A percentile compares a stretch with the other conserved stretches of the same genome.
Evolutionary conservation across 2,888 invertebrate species (phyloP).

Genomic region (Torymus texanus): DNA sequence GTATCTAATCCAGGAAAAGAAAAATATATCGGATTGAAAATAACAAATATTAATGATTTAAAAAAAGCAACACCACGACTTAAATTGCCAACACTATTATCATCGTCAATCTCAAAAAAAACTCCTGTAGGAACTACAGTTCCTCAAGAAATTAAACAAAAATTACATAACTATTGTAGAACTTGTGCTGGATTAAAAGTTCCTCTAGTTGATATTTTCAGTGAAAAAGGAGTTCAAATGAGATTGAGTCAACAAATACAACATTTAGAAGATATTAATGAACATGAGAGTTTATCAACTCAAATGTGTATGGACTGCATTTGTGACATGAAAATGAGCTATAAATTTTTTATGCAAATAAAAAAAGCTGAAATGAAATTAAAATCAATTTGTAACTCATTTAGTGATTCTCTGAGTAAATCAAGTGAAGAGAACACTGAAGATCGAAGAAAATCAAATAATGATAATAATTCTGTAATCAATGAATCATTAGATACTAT

Average conservation of each 20-base stretch:
- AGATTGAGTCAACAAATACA: slow-evolving; percentile 71
- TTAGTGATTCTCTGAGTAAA: slow-evolving; percentile 32
- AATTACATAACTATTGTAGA: slow-evolving; percentile 71
- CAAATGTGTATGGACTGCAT: slow-evolving; percentile 74
- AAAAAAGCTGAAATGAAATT: slow-evolving; percentile 73
- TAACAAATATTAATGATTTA: slow-evolving; percentile 70
- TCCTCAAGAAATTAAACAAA: slow-evolving; percentile 60
- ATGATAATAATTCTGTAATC: no score
- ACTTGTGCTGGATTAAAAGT: slow-evolving; percentile 72
- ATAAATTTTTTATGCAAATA: slow-evolving; percentile 74
- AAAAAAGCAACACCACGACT: slow-evolving; percentile 71
- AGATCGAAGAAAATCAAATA: neutral
- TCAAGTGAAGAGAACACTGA: neutral
- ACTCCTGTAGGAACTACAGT: slow-evolving; percentile 34
- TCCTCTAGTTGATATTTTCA: slow-evolving; percentile 72
- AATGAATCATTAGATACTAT: no score
- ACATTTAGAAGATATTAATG: slow-evolving; percentile 69
- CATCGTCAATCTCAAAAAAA: slow-evolving; percentile 48
- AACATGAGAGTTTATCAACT: slow-evolving; percentile 68
- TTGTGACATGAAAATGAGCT: slow-evolving; percentile 73
- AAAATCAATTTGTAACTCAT: slow-evolving; percentile 63
- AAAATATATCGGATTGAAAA: slow-evolving; percentile 58
- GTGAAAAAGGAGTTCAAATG: slow-evolving; percentile 72
- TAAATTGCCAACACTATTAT: slow-evolving; percentile 61
- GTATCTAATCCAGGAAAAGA: slow-evolving; percentile 48